Base-by-base conservation (phyloP, 1,140 invertebrate genomes). In the Hylaeus volcanicus region DNA sequence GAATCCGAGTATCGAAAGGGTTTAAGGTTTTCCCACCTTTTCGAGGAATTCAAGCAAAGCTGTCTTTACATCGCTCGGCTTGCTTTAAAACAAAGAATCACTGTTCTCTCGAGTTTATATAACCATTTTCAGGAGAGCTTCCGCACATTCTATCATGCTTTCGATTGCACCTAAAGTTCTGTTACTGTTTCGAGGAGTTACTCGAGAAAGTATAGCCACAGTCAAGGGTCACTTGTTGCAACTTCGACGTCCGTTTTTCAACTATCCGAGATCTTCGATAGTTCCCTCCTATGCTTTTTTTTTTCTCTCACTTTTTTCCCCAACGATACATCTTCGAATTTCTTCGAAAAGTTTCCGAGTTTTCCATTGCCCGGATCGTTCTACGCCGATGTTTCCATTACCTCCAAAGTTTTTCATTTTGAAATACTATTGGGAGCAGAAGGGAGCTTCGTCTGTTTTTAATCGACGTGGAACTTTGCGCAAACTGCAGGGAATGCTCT, bases 191-290 rank as follows among this genome's bases (percentile, higher is more conserved):
- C 26, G 15, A 56, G 1, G 58, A 76, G 63, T 76, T 68, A 12
- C 64, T 68, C 8, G 6, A 1, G 5, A 26, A 26, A 53, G 45
- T 74, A 74, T 5, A 12, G 37, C 45, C 45, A 37, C 37, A 2
- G 45, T 37, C 6, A 68, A n/a, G 26, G 64, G 41, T 68, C 74
- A 68, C 64, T 76, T 48, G 64, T 51, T 68, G 51, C 74, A 37
- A 68, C 63, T 68, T 76, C 41, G 37, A 74, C 39, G 51, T 56
- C 8, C 53, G 51, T 75, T 75, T 48, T 76, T 58, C 39, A 58
- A 68, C 8, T 41, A 41, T 1, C 14, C 14, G 26, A 76, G 51
- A 76, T 68, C 68, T 68, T 76, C 56, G 6, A 8, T 5, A n/a
- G 8, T 15, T n/a, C 5, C 6, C n/a, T 58, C 1, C 64, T 14